These are phyloP conservation scores for Sphaerophoria taeniata DNA, from an alignment of 2,888 invertebrate genomes.

Conservation along the genomic window DNA sequence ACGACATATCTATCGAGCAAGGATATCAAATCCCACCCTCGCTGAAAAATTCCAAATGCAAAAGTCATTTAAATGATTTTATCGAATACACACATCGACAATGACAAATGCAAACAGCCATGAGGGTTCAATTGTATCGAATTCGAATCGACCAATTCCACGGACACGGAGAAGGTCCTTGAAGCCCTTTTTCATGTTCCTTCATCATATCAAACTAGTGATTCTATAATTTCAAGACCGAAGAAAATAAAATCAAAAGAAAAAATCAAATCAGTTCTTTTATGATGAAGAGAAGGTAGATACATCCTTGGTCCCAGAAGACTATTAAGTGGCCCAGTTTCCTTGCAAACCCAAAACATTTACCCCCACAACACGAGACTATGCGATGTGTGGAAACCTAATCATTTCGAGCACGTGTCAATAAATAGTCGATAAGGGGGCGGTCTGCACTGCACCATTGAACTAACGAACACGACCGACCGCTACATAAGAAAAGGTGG, in stretches of 20 bases:
- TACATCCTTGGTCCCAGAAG: conserved; percentile 47
- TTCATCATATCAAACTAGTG: neutral
- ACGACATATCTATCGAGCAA: neutral
- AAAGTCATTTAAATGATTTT: conserved; percentile 69
- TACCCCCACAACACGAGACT: conserved; percentile 12
- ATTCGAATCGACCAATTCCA: conserved; percentile 23
- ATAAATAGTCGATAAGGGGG: conserved; percentile 37
- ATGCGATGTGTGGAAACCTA: conserved; percentile 49
- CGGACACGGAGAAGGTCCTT: conserved; percentile 11
- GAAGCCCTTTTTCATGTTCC: neutral
- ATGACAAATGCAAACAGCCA: conserved; percentile 72
- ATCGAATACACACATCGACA: conserved; percentile 68
- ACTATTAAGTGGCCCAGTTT: conserved; percentile 63
- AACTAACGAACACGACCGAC: conserved; percentile 14
- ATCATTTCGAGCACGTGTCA: conserved; percentile 72
- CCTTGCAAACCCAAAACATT: conserved; percentile 39
- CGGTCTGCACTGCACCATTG: neutral
- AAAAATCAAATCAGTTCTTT: conserved; percentile 52
- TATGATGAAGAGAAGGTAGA: conserved; percentile 5
- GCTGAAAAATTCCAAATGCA: conserved; percentile 57
- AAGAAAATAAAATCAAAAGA: conserved; percentile 6
- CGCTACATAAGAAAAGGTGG: neutral
- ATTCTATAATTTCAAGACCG: conserved; percentile 47
- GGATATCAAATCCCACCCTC: conserved; percentile 34
- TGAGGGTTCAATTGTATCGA: conserved; percentile 57